These are phyloP conservation scores for Melanotaenia nigrans DNA, from an alignment of 2,797 vertebrate genomes.

Conservation along the genomic window DNA sequence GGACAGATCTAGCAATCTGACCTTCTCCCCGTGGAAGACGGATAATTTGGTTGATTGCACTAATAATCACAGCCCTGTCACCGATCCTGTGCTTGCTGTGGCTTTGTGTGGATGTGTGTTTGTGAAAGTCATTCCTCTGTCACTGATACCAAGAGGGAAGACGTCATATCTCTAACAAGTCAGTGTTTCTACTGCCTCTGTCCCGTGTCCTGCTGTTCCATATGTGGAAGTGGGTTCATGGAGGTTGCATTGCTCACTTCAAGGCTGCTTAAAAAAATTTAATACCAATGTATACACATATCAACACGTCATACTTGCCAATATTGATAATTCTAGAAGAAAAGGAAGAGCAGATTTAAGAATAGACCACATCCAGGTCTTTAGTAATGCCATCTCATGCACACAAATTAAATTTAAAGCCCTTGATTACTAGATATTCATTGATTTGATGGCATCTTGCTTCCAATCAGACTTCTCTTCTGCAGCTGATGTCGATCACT, in stretches of 20 bases:
- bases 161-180: slow-evolving; percentile 84
- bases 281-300: slow-evolving; percentile 15
- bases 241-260: slow-evolving; percentile 26
- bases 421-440: slow-evolving; percentile 16
- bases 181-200: slow-evolving; percentile 86
- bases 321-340: slow-evolving; percentile 14
- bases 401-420: slow-evolving; percentile 10
- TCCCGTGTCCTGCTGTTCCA: slow-evolving; percentile 76
- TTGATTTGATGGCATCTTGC: slow-evolving; percentile 34
- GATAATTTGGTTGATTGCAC: slow-evolving; percentile 82
- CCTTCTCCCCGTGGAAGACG: slow-evolving; percentile 65
- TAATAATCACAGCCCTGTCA: slow-evolving; percentile 81
- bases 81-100: slow-evolving; percentile 61
- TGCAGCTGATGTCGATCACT: slow-evolving; percentile 41
- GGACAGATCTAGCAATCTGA: slow-evolving; percentile 77
- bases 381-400: neutral
- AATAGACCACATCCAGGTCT: slow-evolving; percentile 16
- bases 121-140: slow-evolving; percentile 59
- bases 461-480: slow-evolving; percentile 48
- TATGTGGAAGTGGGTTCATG: slow-evolving; percentile 69
- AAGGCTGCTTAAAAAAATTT: slow-evolving; percentile 33
- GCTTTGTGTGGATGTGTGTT: slow-evolving; percentile 35
- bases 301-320: slow-evolving; percentile 7
- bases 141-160: slow-evolving; percentile 66
- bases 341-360: slow-evolving; percentile 17